Evolutionary conservation across 2,888 invertebrate genomes (phyloP).

Genomic region (Rhagonycha fulva): DNA sequence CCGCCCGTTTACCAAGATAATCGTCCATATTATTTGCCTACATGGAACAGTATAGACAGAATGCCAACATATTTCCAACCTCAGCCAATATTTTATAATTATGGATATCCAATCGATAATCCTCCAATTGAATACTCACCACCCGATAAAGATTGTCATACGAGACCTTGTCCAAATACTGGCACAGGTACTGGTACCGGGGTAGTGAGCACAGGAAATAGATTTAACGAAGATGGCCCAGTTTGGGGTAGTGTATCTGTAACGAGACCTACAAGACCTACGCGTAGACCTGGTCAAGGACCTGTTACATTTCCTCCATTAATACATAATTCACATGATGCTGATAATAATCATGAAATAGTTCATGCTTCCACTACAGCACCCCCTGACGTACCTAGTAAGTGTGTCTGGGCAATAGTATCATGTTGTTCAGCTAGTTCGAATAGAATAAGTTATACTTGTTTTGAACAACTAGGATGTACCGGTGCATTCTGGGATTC

Average conservation of each 20-base stretch:
- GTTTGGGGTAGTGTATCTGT: slow-evolving; percentile 41
- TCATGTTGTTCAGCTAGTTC: slow-evolving; percentile 68
- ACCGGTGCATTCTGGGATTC: slow-evolving; percentile 73
- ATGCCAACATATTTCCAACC: slow-evolving; percentile 49
- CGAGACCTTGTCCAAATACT: slow-evolving; percentile 34
- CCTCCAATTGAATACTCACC: slow-evolving; percentile 37
- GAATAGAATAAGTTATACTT: slow-evolving; percentile 59
- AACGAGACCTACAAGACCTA: slow-evolving; percentile 26
- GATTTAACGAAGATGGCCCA: slow-evolving; percentile 38
- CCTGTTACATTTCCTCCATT: slow-evolving; percentile 38
- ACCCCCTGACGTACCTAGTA: slow-evolving; percentile 43
- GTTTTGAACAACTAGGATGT: slow-evolving; percentile 75
- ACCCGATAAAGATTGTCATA: slow-evolving; percentile 35
- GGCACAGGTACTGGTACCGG: not conserved
- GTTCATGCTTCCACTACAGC: slow-evolving; percentile 45
- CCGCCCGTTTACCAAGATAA: slow-evolving; percentile 36
- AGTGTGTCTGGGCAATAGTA: slow-evolving; percentile 77
- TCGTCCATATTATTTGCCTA: slow-evolving; percentile 50
- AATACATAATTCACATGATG: slow-evolving; percentile 30
- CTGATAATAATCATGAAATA: slow-evolving; percentile 26
- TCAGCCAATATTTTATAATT: slow-evolving; percentile 42
- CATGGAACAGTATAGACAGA: slow-evolving; percentile 44
- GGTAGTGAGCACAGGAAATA: slow-evolving; percentile 8
- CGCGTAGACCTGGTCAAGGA: slow-evolving; percentile 4
- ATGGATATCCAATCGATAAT: slow-evolving; percentile 42